These are phyloP conservation scores for Pseudopodoces humilis DNA, from an alignment of 2,113 vertebrate genomes.

Conservation along the genomic window DNA sequence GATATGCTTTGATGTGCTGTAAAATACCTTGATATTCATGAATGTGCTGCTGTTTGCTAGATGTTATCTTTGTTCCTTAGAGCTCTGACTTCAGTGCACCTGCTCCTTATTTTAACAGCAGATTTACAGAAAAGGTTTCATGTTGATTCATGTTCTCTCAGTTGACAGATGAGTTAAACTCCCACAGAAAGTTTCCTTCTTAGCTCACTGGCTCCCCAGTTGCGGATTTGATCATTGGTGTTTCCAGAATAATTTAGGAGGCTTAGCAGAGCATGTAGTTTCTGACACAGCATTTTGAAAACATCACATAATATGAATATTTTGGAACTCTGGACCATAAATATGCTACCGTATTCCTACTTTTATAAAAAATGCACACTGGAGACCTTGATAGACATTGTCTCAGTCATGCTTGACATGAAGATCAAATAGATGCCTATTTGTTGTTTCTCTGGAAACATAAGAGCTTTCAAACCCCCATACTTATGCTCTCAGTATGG, in stretches of 20 bases:
- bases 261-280: neutral
- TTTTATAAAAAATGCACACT: neutral
- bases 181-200: neutral
- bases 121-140: neutral
- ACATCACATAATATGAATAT: neutral
- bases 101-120: neutral
- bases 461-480: neutral
- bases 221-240: neutral
- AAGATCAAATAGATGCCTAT: neutral
- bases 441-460: neutral
- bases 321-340: neutral
- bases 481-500: neutral
- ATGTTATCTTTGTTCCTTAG: neutral
- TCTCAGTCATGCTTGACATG: neutral
- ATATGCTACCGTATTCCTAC: neutral
- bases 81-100: neutral
- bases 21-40: neutral
- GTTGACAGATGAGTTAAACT: neutral
- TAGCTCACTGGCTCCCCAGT: neutral
- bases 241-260: neutral
- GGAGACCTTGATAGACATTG: neutral
- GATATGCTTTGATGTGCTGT: neutral
- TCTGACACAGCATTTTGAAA: neutral
- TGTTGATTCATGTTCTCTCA: neutral
- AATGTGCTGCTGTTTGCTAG: neutral